Base-by-base conservation (phyloP, 2,888 invertebrate species). In the Dasysyrphus albostriatus region DNA sequence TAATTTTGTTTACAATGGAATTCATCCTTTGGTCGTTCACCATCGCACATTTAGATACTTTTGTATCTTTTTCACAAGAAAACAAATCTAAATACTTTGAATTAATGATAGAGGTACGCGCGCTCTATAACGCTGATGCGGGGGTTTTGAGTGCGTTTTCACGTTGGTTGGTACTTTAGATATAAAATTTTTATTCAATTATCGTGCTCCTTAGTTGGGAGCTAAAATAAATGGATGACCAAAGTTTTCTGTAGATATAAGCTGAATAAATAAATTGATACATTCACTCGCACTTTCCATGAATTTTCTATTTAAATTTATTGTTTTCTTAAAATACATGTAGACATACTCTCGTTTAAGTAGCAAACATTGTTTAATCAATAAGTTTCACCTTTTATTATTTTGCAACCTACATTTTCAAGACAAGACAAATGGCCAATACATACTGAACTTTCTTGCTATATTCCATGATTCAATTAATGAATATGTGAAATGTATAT, bases 1-100 rank as follows among this genome's bases (percentile, higher is more conserved):
- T 69, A 69, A 73, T 24, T 67, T 63, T 79, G 83, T 83, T 83
- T 79, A 79, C 37, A 83, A 49, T 63, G 47, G 29, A 73, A 59
- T 32, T 47, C 65, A 82, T 79, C 83, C 51, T 69, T 61, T 54
- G 49, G 51, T 49, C 65, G 65, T 47, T 47, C 61, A 16, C 19
- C 12, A 61, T 63, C 34, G 39, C 19, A 19, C 29, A 19, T 37
- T 16, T 44, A 58, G 72, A 42, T 63, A 54, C 63, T 32, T 54
- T 63, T 54, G 49, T 70, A 83, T 74, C 81, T 72, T 65, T 24
- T 73, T 70, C 37, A 29, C 19, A 29, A 34, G 39, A 70, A 77
- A 75, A 59, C 34, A n/a, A 19, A 49, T 49, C 34, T n/a, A 54
- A 39, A 69, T 54, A 39, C n/a, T 56, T 65, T 34, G 34, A 61